Base-by-base conservation (phyloP, 2,888 invertebrate genomes). In the Melanotus villosus region DNA sequence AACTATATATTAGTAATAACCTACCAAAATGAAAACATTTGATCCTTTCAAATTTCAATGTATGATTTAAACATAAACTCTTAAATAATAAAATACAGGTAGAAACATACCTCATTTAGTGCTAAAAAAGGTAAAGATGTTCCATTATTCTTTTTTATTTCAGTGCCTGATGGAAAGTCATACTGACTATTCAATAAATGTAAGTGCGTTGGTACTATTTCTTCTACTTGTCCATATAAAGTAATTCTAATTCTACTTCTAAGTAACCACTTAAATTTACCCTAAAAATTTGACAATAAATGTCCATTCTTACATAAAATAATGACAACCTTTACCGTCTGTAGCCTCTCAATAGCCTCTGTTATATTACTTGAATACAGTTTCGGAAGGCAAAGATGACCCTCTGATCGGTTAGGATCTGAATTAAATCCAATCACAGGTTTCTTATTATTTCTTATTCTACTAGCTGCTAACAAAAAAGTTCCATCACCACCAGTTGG, bases 351-450 rank as follows among this genome's bases (percentile, higher is more conserved):
- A 19, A 98, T 88, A 58, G 97, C 95, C 76, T 91, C 90, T 65
- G 89, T 89, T 56, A 97, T 90, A 80, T 95, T 90, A 21, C 90
- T 88, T 0, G 97, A 95, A 81, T 93, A 96, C 83, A 92, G 89
- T 62, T 92, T 92, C 6, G 97, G 94, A 62, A 99, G 85, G 87
- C 98, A 96, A 4, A 99, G 89, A 75, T 95, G 90, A 0, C 99
- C 99, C 78, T 97, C 97, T 0, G 99, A 99, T 76, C 94, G 91
- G 77, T 90, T 90, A 0, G 98, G 98, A 81, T 98, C 95, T 14
- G 98, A 98, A 86, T 99, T 99, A 78, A 99, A 94, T 0, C 99
- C 99, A 77, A 99, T 91, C 65, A 99, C 93, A n/a, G 98, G 96
- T 80, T 95, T 98, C 73, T 90, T 89, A 79, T 85, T 87, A 76